Evolutionary conservation across 2,888 invertebrate genomes (phyloP), one percentile per base, ranked within the genome.

Genomic region (Mesodorylaimus sp.): DNA sequence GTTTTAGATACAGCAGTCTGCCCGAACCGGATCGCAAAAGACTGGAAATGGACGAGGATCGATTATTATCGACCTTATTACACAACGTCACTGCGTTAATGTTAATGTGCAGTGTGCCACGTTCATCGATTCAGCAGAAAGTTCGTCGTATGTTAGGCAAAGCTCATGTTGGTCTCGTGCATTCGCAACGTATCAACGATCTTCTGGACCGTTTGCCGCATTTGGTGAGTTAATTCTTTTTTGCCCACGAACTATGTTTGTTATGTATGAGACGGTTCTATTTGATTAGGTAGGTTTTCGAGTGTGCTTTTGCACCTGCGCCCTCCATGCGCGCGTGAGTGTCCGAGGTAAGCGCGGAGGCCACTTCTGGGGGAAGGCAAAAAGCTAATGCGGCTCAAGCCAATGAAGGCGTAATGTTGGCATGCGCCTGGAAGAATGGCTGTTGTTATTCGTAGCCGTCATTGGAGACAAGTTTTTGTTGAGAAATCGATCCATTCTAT

Each of bases 111-210:
- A 21, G 37, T 26, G 50, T 36, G 24, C 54, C 48, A 13, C 36
- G 53, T 13, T 19, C 21, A 7, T 39, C 83, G 59, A 74, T 87
- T 25, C 79, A 83, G 58, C 77, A 84, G 55, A 91, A 93, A 74
- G 71, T 78, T n/a, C 77, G 97, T 16, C 76, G 97, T 42, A 70
- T 99, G 53, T 75, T 99, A 13, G 97, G 97, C 3, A 97, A 97
- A 69, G 91, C 91, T 66, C 97, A 99, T 65, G 93, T 99, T 59
- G 95, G 97, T 1, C 76, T 97, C 39, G 82, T 87, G 1, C 91
- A 93, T 70, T 93, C 93, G 56, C 89, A 91, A 68, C 91, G 95
- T 71, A 85, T 99, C 49, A 95, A 97, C 69, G 81, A 85, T 66
- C 76, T 97, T 21, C 75, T 99, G 26, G 95, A 97, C 69, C 85